Conservation (phyloP, 2,113 vertebrate species). For the Connochaetes taurinus region DNA sequence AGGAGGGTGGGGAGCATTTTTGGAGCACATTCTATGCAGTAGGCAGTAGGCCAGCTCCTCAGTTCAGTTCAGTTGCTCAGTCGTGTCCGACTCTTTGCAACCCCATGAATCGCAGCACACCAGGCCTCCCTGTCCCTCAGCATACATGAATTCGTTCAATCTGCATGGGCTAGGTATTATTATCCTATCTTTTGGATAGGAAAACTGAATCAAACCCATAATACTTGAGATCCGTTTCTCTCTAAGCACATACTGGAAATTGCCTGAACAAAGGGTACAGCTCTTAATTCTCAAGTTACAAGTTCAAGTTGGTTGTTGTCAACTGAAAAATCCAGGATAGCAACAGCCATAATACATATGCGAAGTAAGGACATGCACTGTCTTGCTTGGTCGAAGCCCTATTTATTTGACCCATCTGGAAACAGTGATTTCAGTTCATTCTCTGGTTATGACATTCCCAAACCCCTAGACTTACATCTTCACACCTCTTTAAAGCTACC, state of each 20-base stretch:
- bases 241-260: background rate
- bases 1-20: accelerated
- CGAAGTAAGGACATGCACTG: background rate
- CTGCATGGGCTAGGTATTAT: background rate
- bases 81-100: too few species aligned
- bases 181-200: background rate
- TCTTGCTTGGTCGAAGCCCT: background rate
- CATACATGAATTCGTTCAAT: accelerated
- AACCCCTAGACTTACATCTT: background rate
- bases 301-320: background rate
- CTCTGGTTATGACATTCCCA: background rate
- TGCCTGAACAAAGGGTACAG: background rate
- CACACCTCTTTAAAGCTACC: background rate
- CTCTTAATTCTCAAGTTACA: background rate
- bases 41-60: background rate
- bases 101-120: too few species aligned
- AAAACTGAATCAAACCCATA: background rate
- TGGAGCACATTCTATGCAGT: accelerated
- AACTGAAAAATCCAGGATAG: background rate
- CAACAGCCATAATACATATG: background rate
- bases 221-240: background rate
- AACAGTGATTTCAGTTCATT: background rate
- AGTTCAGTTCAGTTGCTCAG: too few species aligned
- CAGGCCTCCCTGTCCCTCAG: too few species aligned
- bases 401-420: background rate